Evolutionary conservation across 1,140 invertebrate genomes (phyloP).

Genomic region (Babylonia areolata): DNA sequence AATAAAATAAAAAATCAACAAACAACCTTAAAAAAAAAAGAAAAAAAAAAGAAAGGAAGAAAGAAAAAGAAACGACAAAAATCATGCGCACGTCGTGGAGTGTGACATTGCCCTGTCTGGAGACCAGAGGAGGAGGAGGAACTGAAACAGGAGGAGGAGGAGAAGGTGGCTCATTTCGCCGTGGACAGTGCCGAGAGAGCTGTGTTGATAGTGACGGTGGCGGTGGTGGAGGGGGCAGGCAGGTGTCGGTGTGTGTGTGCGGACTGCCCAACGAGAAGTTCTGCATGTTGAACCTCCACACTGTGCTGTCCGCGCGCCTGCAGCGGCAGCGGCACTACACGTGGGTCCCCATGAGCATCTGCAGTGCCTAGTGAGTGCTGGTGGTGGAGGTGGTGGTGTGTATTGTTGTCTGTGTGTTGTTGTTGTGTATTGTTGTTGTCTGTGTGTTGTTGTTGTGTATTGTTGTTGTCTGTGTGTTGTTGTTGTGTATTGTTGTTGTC

Average conservation of each 20-base stretch:
- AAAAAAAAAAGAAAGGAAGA: neutral
- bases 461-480: no score
- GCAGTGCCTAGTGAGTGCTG: slow-evolving; percentile 31
- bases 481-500: no score
- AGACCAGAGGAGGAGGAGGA: slow-evolving; percentile 17
- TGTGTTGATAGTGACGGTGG: neutral
- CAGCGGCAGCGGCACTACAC: neutral
- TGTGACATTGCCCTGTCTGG: no score
- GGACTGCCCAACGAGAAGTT: slow-evolving; percentile 33
- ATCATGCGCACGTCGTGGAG: no score
- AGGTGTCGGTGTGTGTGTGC: slow-evolving; percentile 26
- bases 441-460: no score
- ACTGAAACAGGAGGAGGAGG: neutral
- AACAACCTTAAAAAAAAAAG: neutral
- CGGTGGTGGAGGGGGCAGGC: neutral
- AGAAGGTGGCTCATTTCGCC: neutral
- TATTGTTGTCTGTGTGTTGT: no score
- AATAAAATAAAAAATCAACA: neutral
- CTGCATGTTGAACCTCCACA: slow-evolving; percentile 30
- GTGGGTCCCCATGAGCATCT: slow-evolving; percentile 40
- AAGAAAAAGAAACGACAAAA: neutral
- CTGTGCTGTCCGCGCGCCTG: neutral
- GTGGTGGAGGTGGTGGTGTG: no score
- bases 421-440: no score
- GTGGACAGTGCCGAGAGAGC: neutral